Evolutionary conservation across 2,113 vertebrate species (phyloP).

Genomic region (Crocuta crocuta): DNA sequence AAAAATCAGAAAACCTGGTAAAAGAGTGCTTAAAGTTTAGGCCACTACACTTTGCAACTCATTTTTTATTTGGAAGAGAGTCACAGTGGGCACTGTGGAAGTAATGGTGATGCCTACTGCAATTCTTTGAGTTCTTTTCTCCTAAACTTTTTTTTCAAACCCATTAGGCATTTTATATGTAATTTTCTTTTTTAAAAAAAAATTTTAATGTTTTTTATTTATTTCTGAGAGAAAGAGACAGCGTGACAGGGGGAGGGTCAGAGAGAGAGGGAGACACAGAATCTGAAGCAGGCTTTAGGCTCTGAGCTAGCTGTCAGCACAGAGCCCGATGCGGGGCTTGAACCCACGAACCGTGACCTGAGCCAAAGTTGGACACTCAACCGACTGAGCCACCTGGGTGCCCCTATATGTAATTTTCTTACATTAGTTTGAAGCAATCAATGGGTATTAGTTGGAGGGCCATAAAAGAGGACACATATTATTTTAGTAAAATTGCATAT

Average conservation of each 20-base stretch:
- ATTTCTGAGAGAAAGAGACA: too few relatives aligned
- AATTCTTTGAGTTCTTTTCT: constrained; percentile 57
- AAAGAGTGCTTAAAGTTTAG: not conserved
- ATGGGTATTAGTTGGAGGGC: constrained; percentile 67
- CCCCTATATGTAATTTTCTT: constrained; percentile 60
- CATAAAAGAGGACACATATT: constrained; percentile 65
- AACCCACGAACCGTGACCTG: too few relatives aligned
- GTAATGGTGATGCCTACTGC: not conserved
- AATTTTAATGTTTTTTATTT: too few relatives aligned
- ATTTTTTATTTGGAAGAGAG: not conserved
- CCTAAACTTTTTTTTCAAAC: constrained; percentile 54
- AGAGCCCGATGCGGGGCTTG: too few relatives aligned
- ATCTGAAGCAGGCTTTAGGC: too few relatives aligned
- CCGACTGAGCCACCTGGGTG: too few relatives aligned
- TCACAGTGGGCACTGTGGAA: not conserved
- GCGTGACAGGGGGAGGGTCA: too few relatives aligned
- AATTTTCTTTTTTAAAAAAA: constrained; percentile 49
- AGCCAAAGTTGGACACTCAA: too few relatives aligned
- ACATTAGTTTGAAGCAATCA: constrained; percentile 66
- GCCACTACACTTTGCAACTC: not conserved
- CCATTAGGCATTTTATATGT: constrained; percentile 48
- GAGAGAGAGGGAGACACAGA: too few relatives aligned
- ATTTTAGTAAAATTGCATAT: constrained; percentile 80
- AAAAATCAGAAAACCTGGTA: not conserved
- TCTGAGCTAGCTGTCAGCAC: too few relatives aligned